Conservation (phyloP, 2,797 vertebrate genomes). For the Sylvilagus floridanus region DNA sequence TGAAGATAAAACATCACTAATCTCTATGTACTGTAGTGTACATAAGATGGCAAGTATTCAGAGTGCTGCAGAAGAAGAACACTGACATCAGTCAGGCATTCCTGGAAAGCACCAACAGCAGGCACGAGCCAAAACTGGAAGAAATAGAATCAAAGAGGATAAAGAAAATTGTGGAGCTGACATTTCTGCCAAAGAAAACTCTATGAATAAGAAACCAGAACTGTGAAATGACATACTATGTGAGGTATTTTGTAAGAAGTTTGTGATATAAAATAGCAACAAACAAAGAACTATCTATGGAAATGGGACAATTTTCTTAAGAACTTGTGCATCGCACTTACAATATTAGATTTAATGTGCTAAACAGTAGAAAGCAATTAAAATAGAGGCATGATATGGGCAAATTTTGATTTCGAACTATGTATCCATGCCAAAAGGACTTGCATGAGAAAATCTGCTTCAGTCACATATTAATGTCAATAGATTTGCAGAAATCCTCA, state of each 20-base stretch:
- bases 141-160: not conserved
- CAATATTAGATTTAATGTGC: slow-evolving; percentile 43
- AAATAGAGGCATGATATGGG: not conserved
- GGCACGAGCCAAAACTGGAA: not conserved
- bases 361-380: not conserved
- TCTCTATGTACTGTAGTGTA: not conserved
- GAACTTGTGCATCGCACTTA: not conserved
- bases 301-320: not conserved
- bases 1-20: not conserved
- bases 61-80: not conserved
- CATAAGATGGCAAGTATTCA: not conserved
- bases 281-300: slow-evolving; percentile 52
- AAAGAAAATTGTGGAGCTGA: slow-evolving; percentile 51
- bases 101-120: slow-evolving; percentile 45
- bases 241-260: slow-evolving; percentile 58
- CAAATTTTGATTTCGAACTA: slow-evolving; percentile 39
- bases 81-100: slow-evolving; percentile 35
- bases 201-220: slow-evolving; percentile 66
- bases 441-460: not conserved
- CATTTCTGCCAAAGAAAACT: slow-evolving; percentile 62
- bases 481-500: not conserved
- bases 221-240: slow-evolving; percentile 62
- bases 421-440: not conserved
- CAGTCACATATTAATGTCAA: not conserved
- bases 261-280: slow-evolving; percentile 59